phyloP scores from a whole-genome alignment of 2,797 vertebrate species.

The Harpagifer antarcticus region DNA sequence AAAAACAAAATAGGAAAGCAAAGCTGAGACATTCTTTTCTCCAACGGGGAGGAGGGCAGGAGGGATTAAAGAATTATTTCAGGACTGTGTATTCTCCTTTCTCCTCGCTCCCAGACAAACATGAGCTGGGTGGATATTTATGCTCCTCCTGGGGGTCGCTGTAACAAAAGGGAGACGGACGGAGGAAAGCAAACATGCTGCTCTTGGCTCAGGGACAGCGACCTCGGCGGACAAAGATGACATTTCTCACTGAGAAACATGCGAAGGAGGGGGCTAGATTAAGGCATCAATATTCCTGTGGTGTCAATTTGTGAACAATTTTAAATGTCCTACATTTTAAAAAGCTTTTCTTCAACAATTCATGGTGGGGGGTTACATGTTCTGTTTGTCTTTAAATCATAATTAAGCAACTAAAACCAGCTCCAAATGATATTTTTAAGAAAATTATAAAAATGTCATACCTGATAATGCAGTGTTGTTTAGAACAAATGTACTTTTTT shows the following conservation, averaged over 20 bases:
- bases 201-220: conserved; percentile 77
- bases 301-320: conserved; percentile 12
- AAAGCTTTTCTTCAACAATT: too few species aligned
- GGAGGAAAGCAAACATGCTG: conserved; percentile 84
- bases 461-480: neutral
- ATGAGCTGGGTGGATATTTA: conserved; percentile 83
- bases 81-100: conserved; percentile 85
- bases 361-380: too few species aligned
- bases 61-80: conserved; percentile 81
- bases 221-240: conserved; percentile 43
- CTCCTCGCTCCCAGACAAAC: conserved; percentile 83
- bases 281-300: conserved; percentile 8
- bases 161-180: conserved; percentile 84
- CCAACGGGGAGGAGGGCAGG: conserved; percentile 54
- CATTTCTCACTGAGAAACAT: conserved; percentile 61
- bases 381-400: too few species aligned
- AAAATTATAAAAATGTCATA: neutral
- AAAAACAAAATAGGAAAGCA: conserved; percentile 43
- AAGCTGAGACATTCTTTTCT: conserved; percentile 75
- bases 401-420: too few species aligned
- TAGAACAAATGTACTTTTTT: neutral
- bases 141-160: conserved; percentile 82
- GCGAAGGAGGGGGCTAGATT: conserved; percentile 45
- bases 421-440: neutral
- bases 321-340: neutral